phyloP scores from a whole-genome alignment of 2,797 vertebrate genomes.

The Podarcis siculus region DNA sequence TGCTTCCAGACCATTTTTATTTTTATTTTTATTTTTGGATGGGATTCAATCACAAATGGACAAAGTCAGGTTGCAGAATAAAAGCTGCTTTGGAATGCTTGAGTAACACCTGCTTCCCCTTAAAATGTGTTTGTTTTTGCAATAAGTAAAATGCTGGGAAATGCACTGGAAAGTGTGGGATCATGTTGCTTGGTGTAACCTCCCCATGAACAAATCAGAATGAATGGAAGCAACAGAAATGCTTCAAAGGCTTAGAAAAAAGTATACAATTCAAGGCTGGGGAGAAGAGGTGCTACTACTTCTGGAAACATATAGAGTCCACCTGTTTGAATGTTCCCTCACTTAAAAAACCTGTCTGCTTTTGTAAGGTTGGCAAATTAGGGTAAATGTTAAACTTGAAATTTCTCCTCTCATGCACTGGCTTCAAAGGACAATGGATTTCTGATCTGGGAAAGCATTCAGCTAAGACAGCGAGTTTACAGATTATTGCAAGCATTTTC shows the following conservation, averaged over 20 bases:
- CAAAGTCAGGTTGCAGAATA: too few species aligned
- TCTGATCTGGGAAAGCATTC: neutral
- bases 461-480: neutral
- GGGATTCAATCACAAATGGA: too few species aligned
- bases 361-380: neutral
- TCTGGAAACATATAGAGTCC: neutral
- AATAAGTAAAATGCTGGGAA: too few species aligned
- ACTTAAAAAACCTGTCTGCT: neutral
- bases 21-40: too few species aligned
- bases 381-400: neutral
- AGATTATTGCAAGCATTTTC: too few species aligned
- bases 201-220: too few species aligned
- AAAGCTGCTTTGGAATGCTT: too few species aligned
- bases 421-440: neutral
- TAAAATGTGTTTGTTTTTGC: too few species aligned
- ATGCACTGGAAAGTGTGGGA: too few species aligned
- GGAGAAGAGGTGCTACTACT: neutral
- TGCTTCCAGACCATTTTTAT: too few species aligned
- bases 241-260: neutral
- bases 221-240: neutral
- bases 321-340: neutral
- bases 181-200: too few species aligned
- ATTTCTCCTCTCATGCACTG: neutral
- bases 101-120: too few species aligned
- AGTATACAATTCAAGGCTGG: neutral